Base-by-base conservation (phyloP, 2,888 invertebrate genomes). In the Maniola hyperantus region DNA sequence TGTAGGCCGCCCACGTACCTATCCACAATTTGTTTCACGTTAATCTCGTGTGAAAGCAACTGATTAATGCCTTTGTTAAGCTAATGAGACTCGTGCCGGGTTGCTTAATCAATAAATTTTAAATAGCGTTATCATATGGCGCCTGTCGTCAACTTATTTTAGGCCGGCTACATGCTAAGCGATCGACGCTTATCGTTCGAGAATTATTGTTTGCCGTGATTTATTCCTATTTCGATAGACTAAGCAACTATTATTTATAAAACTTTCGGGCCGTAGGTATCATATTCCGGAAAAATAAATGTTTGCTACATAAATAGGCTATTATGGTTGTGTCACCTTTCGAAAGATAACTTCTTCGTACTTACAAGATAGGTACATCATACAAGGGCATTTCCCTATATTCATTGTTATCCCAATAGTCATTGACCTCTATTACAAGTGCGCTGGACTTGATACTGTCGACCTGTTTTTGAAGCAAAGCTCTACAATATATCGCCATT, bases 1-100 rank as follows among this genome's bases (percentile, higher is more conserved):
- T 71, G 66, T 65, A 70, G 78, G 71, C 80, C 87, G 83, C 86
- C 87, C 81, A 83, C 89, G 79, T 79, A 77, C 74, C 74, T 73
- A 77, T 74, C 83, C 77, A 80, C 88, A 88, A 89, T 89, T 89
- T 89, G 88, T 89, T 89, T 84, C 78, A 81, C 83, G 81, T 85
- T 88, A 88, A 88, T 88, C 84, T 84, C 75, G 76, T 79, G 78
- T 82, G 84, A 85, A 84, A 83, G 82, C 79, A 79, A 66, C 83
- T 87, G 88, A 89, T 87, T 84, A 87, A 89, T 89, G 86, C 80
- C 78, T 83, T 83, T 82, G 82, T 83, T 81, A 83, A 77, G 77
- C 82, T 88, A 89, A 89, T 89, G 87, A 87, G 88, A 79, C 84
- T 79, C 72, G 77, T 78, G 74, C 79, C 79, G 83, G 79, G 84